Conservation (phyloP, 2,113 vertebrate genomes). For the Sisor rabdophorus region DNA sequence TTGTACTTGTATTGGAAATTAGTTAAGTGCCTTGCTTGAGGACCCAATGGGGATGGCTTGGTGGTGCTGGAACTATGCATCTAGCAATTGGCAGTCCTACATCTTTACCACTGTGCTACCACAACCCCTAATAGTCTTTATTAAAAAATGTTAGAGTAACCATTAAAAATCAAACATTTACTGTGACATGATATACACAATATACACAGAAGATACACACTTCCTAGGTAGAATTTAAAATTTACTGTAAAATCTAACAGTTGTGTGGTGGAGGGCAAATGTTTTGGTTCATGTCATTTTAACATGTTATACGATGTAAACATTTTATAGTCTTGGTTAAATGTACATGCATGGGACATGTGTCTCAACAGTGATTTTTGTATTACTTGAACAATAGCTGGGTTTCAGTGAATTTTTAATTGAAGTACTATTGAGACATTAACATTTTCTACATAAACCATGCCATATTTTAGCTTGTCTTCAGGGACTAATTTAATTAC, state of each 20-base stretch:
- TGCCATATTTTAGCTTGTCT: slow-evolving; percentile 2
- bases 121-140: slow-evolving; percentile 60
- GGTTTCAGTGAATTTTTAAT: slow-evolving; percentile 17
- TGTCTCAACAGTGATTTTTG: slow-evolving; percentile 25
- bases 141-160: slow-evolving; percentile 63
- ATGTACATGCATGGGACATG: slow-evolving; percentile 27
- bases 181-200: slow-evolving; percentile 67
- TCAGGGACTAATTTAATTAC: slow-evolving; percentile 13
- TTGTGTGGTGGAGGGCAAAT: slow-evolving; percentile 46
- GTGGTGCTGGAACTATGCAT: too few relatives aligned
- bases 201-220: slow-evolving; percentile 53
- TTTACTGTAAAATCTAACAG: slow-evolving; percentile 65
- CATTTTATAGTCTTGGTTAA: slow-evolving; percentile 49
- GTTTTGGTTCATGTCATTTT: slow-evolving; percentile 71
- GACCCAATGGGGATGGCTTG: too few relatives aligned
- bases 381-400: slow-evolving; percentile 18
- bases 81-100: too few relatives aligned
- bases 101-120: too few relatives aligned
- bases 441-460: slow-evolving; percentile 25
- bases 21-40: too few relatives aligned
- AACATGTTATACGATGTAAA: slow-evolving; percentile 62
- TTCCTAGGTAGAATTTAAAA: slow-evolving; percentile 15
- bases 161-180: slow-evolving; percentile 55
- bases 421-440: slow-evolving; percentile 14
- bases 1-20: slow-evolving; percentile 8